phyloP scores from a whole-genome alignment of 2,113 vertebrate genomes.

The Catharus bicknelli region DNA sequence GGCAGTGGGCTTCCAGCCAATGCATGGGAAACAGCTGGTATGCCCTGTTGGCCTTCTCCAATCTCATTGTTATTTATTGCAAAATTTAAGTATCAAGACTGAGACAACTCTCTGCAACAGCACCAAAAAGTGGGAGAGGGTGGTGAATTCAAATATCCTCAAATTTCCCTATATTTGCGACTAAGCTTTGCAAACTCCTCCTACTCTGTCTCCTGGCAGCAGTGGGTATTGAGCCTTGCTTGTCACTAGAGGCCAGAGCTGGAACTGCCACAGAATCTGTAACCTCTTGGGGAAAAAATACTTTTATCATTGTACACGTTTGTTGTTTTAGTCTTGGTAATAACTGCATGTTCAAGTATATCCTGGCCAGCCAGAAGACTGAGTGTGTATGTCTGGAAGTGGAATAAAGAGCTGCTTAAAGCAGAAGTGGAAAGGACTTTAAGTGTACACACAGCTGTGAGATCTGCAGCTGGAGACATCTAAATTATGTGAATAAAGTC shows the following conservation, averaged over 20 bases:
- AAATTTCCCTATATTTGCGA: background rate
- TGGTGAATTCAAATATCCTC: background rate
- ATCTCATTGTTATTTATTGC: background rate
- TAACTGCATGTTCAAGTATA: background rate
- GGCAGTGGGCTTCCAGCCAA: background rate
- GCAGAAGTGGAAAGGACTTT: background rate
- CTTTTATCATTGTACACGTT: background rate
- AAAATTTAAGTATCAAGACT: background rate
- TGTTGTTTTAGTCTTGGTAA: background rate
- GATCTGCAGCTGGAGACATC: background rate
- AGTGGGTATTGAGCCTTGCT: background rate
- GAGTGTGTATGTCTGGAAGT: background rate
- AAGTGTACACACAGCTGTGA: background rate
- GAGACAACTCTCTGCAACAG: accelerated
- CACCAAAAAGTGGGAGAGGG: background rate
- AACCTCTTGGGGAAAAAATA: background rate
- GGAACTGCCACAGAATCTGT: background rate
- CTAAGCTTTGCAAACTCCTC: background rate
- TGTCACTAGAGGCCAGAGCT: background rate
- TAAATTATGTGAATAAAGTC: background rate
- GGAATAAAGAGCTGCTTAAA: background rate
- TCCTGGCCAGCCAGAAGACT: background rate
- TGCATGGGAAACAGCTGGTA: background rate
- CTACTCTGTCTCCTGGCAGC: background rate
- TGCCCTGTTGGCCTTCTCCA: background rate